Evolutionary conservation across 2,113 vertebrate species (phyloP).

Genomic region (Amazona guildingii): DNA sequence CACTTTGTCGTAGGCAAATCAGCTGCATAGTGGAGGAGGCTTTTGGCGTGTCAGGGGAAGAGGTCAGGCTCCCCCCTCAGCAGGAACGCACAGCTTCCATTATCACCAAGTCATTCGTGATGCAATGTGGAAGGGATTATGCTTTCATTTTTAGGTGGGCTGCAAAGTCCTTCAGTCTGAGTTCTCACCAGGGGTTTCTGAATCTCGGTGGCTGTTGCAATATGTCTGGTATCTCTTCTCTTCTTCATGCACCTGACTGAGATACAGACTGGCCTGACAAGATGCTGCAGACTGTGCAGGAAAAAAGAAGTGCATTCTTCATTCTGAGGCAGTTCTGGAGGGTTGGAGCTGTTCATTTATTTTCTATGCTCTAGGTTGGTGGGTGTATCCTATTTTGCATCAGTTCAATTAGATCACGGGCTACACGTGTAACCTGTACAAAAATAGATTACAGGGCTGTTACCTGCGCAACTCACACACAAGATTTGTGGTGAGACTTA

Average conservation of each 20-base stretch:
- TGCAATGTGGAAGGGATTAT: background rate
- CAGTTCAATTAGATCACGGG: background rate
- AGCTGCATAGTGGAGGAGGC: background rate
- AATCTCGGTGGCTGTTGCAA: rapidly evolving
- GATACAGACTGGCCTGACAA: rapidly evolving
- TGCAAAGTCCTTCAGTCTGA: background rate
- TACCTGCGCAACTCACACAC: background rate
- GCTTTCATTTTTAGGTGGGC: background rate
- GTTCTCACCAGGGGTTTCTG: background rate
- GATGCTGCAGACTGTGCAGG: background rate
- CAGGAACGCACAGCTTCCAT: background rate
- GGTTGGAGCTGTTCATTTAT: background rate
- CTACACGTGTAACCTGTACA: background rate
- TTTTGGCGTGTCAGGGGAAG: background rate
- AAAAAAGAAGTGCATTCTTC: background rate
- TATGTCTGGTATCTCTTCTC: background rate
- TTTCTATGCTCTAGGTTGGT: rapidly evolving
- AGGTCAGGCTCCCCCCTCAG: background rate
- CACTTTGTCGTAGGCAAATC: background rate
- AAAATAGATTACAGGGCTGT: background rate
- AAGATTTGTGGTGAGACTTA: background rate
- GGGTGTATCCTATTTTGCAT: background rate
- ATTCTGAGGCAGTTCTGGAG: background rate
- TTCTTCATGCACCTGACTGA: background rate
- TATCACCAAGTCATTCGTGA: background rate